phyloP scores from a whole-genome alignment of 1,140 invertebrate species.

The Drosophila sp. region DNA sequence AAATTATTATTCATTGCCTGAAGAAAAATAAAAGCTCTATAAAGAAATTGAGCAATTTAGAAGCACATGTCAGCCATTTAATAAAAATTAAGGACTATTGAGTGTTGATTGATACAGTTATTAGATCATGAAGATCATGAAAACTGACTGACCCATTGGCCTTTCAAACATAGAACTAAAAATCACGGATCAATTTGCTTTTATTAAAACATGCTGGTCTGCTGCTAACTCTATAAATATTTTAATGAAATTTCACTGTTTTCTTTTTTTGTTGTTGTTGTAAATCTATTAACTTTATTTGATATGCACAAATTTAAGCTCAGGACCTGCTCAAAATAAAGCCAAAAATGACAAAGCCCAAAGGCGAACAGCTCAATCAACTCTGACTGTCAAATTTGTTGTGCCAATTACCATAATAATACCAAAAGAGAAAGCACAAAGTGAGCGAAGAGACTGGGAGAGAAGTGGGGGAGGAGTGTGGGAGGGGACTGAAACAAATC shows the following conservation, averaged over 20 bases:
- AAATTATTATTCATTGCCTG: neutral
- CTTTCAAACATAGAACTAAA: neutral
- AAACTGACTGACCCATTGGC: neutral
- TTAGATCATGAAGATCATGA: too few species aligned
- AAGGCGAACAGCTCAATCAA: slow-evolving; percentile 54
- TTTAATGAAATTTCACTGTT: neutral
- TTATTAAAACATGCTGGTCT: neutral
- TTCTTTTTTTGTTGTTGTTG: neutral
- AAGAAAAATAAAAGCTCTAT: neutral
- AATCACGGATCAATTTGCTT: neutral
- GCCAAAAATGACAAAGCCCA: slow-evolving; percentile 23
- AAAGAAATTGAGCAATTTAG: neutral
- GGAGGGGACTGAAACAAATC: slow-evolving; percentile 62
- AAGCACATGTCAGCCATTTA: neutral
- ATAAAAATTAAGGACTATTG: neutral
- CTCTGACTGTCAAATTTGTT: slow-evolving; percentile 67
- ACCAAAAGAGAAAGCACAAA: slow-evolving; percentile 14
- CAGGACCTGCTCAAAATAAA: slow-evolving; percentile 4
- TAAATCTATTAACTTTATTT: slow-evolving; percentile 7
- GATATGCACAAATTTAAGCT: slow-evolving; percentile 1
- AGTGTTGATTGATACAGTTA: too few species aligned
- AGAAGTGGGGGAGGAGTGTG: neutral
- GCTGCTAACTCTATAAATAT: neutral
- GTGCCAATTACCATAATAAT: slow-evolving; percentile 77
- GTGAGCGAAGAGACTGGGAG: neutral